Percentiles rank a stretch among this genome's conserved stretches.
Evolutionary conservation across 2,113 vertebrate genomes (phyloP).

Genomic region (Psilopogon haemacephalus): DNA sequence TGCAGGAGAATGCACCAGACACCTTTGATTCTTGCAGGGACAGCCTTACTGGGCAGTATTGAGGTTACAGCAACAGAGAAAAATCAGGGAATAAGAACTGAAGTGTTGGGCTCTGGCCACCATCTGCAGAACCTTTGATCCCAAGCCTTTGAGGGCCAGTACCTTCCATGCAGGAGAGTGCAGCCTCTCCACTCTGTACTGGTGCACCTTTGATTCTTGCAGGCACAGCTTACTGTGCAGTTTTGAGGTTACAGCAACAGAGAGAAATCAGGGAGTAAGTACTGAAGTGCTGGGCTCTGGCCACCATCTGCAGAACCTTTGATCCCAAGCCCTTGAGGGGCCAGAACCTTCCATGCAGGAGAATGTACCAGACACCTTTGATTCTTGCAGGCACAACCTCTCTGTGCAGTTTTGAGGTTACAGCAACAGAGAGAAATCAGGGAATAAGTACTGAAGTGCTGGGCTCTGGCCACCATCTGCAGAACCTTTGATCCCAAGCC

Average conservation of each 20-base stretch:
- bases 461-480: too few species aligned
- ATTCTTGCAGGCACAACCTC: not conserved
- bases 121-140: too few species aligned
- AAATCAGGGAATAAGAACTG: too few species aligned
- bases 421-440: too few species aligned
- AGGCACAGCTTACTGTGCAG: accelerated
- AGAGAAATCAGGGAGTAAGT: not conserved
- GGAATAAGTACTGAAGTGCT: too few species aligned
- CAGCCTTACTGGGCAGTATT: too few species aligned
- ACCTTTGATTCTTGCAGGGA: not conserved
- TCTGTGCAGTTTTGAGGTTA: too few species aligned
- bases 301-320: accelerated
- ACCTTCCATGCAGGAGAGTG: not conserved
- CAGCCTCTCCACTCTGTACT: not conserved
- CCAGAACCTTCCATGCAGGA: not conserved
- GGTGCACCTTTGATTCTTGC: accelerated
- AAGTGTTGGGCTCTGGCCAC: too few species aligned
- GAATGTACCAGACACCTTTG: not conserved
- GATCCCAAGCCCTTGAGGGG: too few species aligned
- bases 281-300: accelerated
- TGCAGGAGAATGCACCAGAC: not conserved
- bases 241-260: not conserved
- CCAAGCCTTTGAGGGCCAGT: not conserved
- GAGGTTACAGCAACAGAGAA: too few species aligned
- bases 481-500: too few species aligned